Conservation (phyloP, 30 jellyfish, hydroid and myxozoan species). For the Cassiopea xamachana region DNA sequence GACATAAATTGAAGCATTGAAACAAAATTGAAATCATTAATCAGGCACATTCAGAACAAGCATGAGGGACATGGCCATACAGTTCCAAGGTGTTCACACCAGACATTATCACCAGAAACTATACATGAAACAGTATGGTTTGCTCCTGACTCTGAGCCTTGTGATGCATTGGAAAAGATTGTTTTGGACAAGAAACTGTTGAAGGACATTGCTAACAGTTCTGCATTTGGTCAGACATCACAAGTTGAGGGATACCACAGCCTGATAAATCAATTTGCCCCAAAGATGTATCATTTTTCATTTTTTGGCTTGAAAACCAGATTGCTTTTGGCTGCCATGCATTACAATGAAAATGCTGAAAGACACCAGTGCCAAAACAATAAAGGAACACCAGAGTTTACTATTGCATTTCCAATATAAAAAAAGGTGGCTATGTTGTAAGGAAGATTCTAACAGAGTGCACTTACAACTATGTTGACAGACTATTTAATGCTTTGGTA, state of each 20-base stretch:
- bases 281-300: conserved; percentile 45
- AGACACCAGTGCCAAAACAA: conserved; percentile 47
- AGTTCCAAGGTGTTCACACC: conserved; percentile 42
- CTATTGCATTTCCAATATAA: conserved; percentile 44
- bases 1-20: conserved; percentile 4
- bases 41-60: conserved; percentile 48
- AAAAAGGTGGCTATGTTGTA: conserved; percentile 53
- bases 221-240: conserved; percentile 59
- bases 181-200: conserved; percentile 32
- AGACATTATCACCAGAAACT: conserved; percentile 42
- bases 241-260: conserved; percentile 55
- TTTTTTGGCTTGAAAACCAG: conserved; percentile 38
- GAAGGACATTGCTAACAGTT: conserved; percentile 58
- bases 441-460: conserved; percentile 44
- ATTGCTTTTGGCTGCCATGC: conserved; percentile 42
- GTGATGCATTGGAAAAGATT: conserved; percentile 57
- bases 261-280: conserved; percentile 51
- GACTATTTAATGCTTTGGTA: conserved; percentile 43
- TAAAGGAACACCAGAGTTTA: conserved; percentile 21
- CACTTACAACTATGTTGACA: conserved; percentile 63
- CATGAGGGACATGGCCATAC: conserved; percentile 41
- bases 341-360: conserved; percentile 37
- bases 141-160: conserved; percentile 58
- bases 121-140: conserved; percentile 56
- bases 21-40: conserved; percentile 33